Conservation (phyloP, 1,140 invertebrate species). For the Drosophila teissieri region DNA sequence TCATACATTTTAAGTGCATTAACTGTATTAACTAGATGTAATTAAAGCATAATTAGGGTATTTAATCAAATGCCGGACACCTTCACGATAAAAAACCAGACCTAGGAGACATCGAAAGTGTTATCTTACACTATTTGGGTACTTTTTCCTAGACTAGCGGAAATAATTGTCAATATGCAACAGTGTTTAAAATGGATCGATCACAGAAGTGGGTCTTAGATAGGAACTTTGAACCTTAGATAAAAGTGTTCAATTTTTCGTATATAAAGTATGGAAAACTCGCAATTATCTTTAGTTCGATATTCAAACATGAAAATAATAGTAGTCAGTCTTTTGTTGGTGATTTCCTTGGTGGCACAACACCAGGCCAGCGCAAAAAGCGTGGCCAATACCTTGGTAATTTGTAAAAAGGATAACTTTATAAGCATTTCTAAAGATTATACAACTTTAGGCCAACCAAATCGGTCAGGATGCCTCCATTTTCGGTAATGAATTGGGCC, state of each 20-base stretch:
- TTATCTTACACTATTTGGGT: conserved; percentile 14
- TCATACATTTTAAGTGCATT: not conserved
- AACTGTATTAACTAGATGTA: not conserved
- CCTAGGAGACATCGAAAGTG: not conserved
- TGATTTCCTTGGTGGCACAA: conserved; percentile 27
- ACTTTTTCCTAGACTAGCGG: conserved; percentile 10
- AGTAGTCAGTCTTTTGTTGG: conserved; percentile 21
- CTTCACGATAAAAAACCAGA: conserved; percentile 14
- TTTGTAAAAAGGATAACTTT: not conserved
- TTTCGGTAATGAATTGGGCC: conserved; percentile 28
- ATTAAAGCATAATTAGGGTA: conserved; percentile 3
- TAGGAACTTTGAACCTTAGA: conserved; percentile 42
- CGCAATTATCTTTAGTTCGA: conserved; percentile 34
- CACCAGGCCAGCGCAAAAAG: conserved; percentile 44
- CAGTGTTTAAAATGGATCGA: conserved; percentile 36
- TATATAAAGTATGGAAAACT: conserved; percentile 37
- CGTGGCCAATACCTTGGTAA: conserved; percentile 31
- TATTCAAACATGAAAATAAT: conserved; percentile 47
- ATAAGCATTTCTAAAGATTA: not conserved
- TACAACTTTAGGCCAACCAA: conserved; percentile 10
- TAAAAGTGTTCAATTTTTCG: conserved; percentile 25
- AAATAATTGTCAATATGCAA: conserved; percentile 14
- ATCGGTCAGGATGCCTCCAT: conserved; percentile 46
- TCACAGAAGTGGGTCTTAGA: conserved; percentile 34
- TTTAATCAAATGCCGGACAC: conserved; percentile 28